Base-by-base conservation (phyloP, 2,113 vertebrate species). In the Thamnophis sirtalis region DNA sequence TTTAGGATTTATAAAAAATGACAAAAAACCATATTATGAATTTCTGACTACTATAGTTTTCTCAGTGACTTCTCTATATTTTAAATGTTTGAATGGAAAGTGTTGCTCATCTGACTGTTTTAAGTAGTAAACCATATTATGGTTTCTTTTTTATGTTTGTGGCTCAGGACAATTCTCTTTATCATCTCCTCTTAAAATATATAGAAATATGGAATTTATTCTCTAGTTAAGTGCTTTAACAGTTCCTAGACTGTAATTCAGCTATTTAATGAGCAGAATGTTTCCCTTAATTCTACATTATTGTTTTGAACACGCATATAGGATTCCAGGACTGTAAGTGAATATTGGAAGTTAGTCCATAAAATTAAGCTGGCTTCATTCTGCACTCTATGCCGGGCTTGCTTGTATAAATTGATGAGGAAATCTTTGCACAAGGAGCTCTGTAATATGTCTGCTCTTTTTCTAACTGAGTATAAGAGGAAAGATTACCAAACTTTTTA, bases 401-500 rank as follows among this genome's bases (percentile, higher is more conserved):
- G 68, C 17, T 94, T 73, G n/a, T 92, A 53, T 55, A 95, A 95
- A 95, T 55, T 63, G 89, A 89, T 90, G 89, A 94, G 92, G 92
- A 91, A 93, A 86, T 60, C 55, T 87, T 50, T 94, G 86, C 49
- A 96, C 93, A 90, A 89, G 53, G 93, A 96, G 95, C 95, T 95
- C 89, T 91, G 91, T 92, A 58, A 58, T 60, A 28, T 60, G 58
- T 43, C 95, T 96, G 94, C 92, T 94, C 95, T 86, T 85, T 96
- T 95, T 88, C 94, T 93, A 94, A 94, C n/a, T 68, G 33, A 85
- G 38, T 68, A 96, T 96, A 96, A 96, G 90, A 73, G 11, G 63
- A 73, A 73, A 73, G n/a, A 73, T 33, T 33, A 33, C n/a, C n/a
- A 73, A 33, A 33, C n/a, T 5, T 73, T 73, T 73, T n/a, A 73